Base-by-base conservation (phyloP, 2,888 invertebrate genomes). In the Kuschelorhynchus macadamiae region DNA sequence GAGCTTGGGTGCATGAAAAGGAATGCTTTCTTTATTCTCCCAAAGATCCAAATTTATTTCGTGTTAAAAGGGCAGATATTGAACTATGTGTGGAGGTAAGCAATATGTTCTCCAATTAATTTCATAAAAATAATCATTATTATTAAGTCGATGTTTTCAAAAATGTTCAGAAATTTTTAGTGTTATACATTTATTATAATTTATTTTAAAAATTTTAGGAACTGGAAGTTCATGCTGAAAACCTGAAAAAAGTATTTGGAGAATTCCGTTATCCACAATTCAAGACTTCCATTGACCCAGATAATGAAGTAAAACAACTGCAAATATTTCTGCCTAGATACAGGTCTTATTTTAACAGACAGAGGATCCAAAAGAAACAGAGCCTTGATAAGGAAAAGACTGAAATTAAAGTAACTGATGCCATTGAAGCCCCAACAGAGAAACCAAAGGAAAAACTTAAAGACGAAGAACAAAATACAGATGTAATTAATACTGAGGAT, bases 1-100 rank as follows among this genome's bases (percentile, higher is more conserved):
- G 95, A 59, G 95, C 96, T 4, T 95, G 96, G 94, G 93, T 97
- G 11, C 90, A 93, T 0, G 87, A 90, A 0, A 91, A 91, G 73
- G 94, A 96, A 81, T 93, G 95, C 78, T 96, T 88, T 81, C 86
- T 96, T 2, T 93, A 92, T 81, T 94, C 93, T 0, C 88, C 90
- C 76, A 91, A 90, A 75, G 91, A 91, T 79, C 91, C 91, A 0
- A 91, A 91, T 77, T 82, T 87, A 76, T 82, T 90, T 79, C 85
- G 89, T 78, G 85, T 88, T 79, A 82, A 88, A 65, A 84, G 87
- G 25, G 85, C 86, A 69, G 88, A 87, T 59, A 86, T 90, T 67
- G 88, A 88, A 32, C 85, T 87, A 64, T 90, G 91, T 69, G 86
- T 91, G 25, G 25, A 3, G 25, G 25, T 46, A 70, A 12, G n/a